These are phyloP conservation scores for Drosophila novamexicana DNA, from an alignment of 1,140 invertebrate genomes.

Conservation along the genomic window DNA sequence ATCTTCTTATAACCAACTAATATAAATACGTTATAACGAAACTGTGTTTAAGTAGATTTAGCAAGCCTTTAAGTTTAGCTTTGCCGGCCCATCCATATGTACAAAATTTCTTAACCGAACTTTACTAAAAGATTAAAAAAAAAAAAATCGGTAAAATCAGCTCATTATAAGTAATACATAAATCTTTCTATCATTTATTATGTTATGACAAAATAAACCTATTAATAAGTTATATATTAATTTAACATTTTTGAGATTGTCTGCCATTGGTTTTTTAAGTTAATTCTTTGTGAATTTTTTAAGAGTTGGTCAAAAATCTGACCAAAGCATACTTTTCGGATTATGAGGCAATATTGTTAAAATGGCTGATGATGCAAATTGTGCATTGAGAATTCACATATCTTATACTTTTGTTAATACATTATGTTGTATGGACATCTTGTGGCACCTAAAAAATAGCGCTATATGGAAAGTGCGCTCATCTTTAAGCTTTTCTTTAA, in stretches of 20 bases:
- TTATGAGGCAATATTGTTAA: not conserved
- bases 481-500: slow-evolving; percentile 61
- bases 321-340: slow-evolving; percentile 8
- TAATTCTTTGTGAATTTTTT: not conserved
- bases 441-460: slow-evolving; percentile 41
- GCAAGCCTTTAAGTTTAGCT: slow-evolving; percentile 75
- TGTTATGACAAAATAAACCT: not conserved
- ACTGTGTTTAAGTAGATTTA: slow-evolving; percentile 74
- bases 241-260: not conserved
- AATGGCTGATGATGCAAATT: slow-evolving; percentile 20
- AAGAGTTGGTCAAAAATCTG: slow-evolving; percentile 2
- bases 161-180: not conserved
- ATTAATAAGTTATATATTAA: not conserved
- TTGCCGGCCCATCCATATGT: slow-evolving; percentile 57
- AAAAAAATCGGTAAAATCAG: slow-evolving; percentile 5
- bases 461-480: slow-evolving; percentile 56
- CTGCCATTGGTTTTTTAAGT: not conserved
- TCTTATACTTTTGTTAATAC: slow-evolving; percentile 4
- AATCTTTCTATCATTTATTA: not conserved
- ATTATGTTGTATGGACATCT: slow-evolving; percentile 26
- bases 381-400: slow-evolving; percentile 9
- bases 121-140: slow-evolving; percentile 7
- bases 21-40: slow-evolving; percentile 61
- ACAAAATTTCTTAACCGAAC: slow-evolving; percentile 43
- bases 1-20: slow-evolving; percentile 40